These are phyloP conservation scores for Seriola aureovittata DNA, from an alignment of 2,113 vertebrate species.

Conservation along the genomic window DNA sequence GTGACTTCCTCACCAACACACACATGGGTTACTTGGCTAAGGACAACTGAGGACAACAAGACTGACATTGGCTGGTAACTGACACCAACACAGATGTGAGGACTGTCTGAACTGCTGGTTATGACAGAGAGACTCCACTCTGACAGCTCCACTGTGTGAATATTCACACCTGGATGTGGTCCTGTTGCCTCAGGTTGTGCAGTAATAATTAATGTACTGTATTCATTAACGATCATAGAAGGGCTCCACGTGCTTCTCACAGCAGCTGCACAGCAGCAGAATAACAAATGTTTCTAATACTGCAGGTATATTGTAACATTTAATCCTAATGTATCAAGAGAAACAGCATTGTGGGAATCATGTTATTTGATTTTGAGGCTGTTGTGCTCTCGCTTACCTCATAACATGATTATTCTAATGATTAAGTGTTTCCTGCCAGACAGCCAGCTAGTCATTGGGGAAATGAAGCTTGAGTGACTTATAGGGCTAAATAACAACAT, in stretches of 20 bases:
- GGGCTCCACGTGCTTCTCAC: constrained; percentile 50
- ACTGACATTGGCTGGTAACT: not conserved
- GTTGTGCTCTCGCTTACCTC: constrained; percentile 48
- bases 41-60: constrained; percentile 63
- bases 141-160: constrained; percentile 11
- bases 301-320: constrained; percentile 30
- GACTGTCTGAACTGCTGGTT: not conserved
- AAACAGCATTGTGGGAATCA: constrained; percentile 4
- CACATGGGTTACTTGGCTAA: constrained; percentile 90
- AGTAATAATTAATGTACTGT: constrained; percentile 46
- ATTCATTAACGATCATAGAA: constrained; percentile 54
- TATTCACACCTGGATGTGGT: constrained; percentile 18
- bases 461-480: constrained; percentile 46
- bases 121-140: not conserved
- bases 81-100: not conserved
- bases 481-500: constrained; percentile 28
- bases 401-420: constrained; percentile 48
- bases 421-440: constrained; percentile 47
- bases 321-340: constrained; percentile 9
- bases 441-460: constrained; percentile 21
- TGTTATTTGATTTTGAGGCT: constrained; percentile 43
- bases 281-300: constrained; percentile 51
- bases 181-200: constrained; percentile 38
- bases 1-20: constrained; percentile 97
- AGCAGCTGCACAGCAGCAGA: constrained; percentile 42